Conservation (phyloP, 1,140 invertebrate genomes). For the Lysiphlebus fabarum region DNA sequence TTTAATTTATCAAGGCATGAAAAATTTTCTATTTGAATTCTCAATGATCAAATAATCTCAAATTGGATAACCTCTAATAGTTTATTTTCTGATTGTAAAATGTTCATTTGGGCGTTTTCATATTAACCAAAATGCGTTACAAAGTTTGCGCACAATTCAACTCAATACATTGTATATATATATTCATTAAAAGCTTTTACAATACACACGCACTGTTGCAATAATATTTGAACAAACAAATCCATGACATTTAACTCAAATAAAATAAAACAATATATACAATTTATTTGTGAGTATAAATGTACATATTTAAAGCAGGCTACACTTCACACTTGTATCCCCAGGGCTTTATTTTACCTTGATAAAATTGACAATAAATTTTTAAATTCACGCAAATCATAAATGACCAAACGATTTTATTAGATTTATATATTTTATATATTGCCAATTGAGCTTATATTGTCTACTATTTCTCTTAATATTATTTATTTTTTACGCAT, state of each 20-base stretch:
- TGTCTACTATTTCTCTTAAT: neutral
- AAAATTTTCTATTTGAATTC: slow-evolving; percentile 18
- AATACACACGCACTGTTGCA: too few species aligned
- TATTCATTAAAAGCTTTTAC: neutral
- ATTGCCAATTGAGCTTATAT: neutral
- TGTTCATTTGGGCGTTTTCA: too few species aligned
- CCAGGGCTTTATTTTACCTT: slow-evolving; percentile 25
- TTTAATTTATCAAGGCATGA: too few species aligned
- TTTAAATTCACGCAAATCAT: slow-evolving; percentile 24
- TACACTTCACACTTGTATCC: neutral
- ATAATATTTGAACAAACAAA: neutral
- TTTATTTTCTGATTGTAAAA: neutral
- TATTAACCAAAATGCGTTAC: too few species aligned
- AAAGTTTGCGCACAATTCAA: too few species aligned
- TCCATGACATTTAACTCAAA: neutral
- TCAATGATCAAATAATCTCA: slow-evolving; percentile 21
- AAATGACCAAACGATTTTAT: slow-evolving; percentile 28
- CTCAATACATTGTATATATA: too few species aligned
- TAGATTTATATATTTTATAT: slow-evolving; percentile 25
- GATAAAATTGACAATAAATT: slow-evolving; percentile 25
- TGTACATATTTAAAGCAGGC: neutral
- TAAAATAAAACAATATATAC: too few species aligned
- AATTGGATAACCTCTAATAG: slow-evolving; percentile 20
- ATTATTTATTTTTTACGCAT: slow-evolving; percentile 11
- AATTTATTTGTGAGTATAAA: neutral